Conservation (phyloP, 2,888 invertebrate species). For the Cybosia mesomella region DNA sequence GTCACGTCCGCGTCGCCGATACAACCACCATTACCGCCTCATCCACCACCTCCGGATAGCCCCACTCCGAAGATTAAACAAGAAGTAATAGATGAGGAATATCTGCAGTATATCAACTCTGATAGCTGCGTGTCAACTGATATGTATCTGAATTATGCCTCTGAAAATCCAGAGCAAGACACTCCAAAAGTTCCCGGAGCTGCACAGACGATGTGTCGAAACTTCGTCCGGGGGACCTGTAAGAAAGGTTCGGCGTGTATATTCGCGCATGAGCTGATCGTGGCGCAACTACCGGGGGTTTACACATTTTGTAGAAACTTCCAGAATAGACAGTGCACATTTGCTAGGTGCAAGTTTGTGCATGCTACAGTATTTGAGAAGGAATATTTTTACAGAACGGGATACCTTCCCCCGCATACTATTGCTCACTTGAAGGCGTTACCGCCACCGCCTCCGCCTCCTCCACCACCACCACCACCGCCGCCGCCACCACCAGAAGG, state of each 20-base stretch:
- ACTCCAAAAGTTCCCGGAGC: not conserved
- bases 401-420: conserved; percentile 64
- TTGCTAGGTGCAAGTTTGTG: conserved; percentile 69
- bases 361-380: conserved; percentile 76
- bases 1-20: conserved; percentile 20
- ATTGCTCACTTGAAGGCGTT: conserved; percentile 61
- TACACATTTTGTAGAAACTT: conserved; percentile 74
- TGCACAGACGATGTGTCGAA: conserved; percentile 63
- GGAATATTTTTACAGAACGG: conserved; percentile 68
- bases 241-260: conserved; percentile 63
- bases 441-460: conserved; percentile 31
- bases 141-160: not conserved
- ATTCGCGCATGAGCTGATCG: conserved; percentile 66
- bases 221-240: conserved; percentile 71
- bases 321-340: conserved; percentile 66
- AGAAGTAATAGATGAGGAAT: conserved; percentile 59
- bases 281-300: conserved; percentile 63
- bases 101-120: not conserved
- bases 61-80: conserved; percentile 53
- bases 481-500: conserved; percentile 55
- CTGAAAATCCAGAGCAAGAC: not conserved
- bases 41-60: conserved; percentile 63
- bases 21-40: conserved; percentile 65
- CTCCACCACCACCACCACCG: conserved; percentile 36
- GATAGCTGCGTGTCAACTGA: not conserved